Evolutionary conservation across 2,888 invertebrate genomes (phyloP), one percentile per base, ranked within the genome.

Genomic region (Crossocerus cetratus): DNA sequence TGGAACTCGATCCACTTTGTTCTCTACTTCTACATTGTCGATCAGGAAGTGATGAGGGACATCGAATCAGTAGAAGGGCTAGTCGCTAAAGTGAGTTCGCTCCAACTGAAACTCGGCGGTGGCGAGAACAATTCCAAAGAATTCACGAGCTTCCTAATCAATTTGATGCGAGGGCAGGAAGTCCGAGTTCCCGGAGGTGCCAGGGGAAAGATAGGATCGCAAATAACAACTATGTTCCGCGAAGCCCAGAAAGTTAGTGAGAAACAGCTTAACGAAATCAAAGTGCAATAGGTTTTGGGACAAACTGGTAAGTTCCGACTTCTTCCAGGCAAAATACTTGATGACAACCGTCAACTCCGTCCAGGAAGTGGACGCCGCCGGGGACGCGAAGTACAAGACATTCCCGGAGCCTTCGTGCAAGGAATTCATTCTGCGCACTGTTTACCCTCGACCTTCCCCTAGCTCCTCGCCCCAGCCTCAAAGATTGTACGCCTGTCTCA

Each of bases 401-500:
- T 93, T 93, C 83, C 93, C 94, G 0, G 87, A 90, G 66, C 92
- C 94, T 0, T 88, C 89, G n/a, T 92, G 92, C 72, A 92, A 93
- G 76, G 95, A 95, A 89, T 94, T 94, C 85, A 93, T 95, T 73
- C 89, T 95, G 78, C 91, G 94, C 23, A 92, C 93, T 2, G 86
- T 91, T 55, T 92, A 93, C 20, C 91, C 93, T 0, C 90, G 93
- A 65, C 95, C 95, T 2, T 92, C 93, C 13, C 91, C 92, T 0
- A 92, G 92, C 78, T 94, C 94, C 0, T 91, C 92, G 8, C 90
- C 91, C 54, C 91, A 93, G 62, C 94, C 94, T 1, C 95, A 95
- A 84, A 91, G 94, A 81, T 91, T 95, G 90, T 93, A 94, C 78
- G 95, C 94, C 14, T 92, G 94, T 75, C 89, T 96, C 14, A 93